Evolutionary conservation across 2,888 invertebrate genomes (phyloP), one percentile per base, ranked within the genome.

Genomic region (Carabus problematicus): DNA sequence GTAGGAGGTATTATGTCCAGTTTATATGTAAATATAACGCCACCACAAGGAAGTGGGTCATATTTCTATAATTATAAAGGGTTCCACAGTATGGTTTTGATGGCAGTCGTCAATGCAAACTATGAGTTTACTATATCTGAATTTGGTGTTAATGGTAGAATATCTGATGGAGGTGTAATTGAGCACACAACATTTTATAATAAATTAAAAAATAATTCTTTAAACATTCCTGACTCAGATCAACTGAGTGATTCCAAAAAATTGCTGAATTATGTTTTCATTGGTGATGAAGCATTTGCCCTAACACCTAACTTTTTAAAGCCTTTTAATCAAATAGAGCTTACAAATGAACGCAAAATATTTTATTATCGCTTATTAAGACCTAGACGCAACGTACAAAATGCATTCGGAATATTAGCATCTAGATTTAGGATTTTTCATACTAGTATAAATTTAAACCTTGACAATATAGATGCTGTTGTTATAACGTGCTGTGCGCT

Each of bases 81-180:
- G 43, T 66, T 64, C 41, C 72, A 71, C 70, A 74, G 73, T 71
- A 69, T 72, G 63, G 72, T 74, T 16, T 58, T 74, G 8, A 72
- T 74, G 63, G 73, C 70, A 56, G 63, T 74, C 12, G 74, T 72
- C 9, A 74, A 75, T 73, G 73, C 73, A 43, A 74, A 75, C 70
- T 74, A 74, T 71, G 72, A 74, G 70, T 74, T 74, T 73, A 70
- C 74, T 49, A 73, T 74, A 49, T 72, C 74, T 45, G 71, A 75
- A 55, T 72, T 72, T 66, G 75, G 74, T 45, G 74, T 71, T 29
- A 74, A 74, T 58, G 73, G 74, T 68, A 70, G 73, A 54, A 72
- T 75, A n/a, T 74, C 74, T 42, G 73, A 74, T 74, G 75, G 73
- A 18, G 73, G 74, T 52, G 72, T 75, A 45, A 69, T 71, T 69